These are phyloP conservation scores for Moxostoma hubbsi DNA, from an alignment of 2,797 vertebrate species.

Conservation along the genomic window DNA sequence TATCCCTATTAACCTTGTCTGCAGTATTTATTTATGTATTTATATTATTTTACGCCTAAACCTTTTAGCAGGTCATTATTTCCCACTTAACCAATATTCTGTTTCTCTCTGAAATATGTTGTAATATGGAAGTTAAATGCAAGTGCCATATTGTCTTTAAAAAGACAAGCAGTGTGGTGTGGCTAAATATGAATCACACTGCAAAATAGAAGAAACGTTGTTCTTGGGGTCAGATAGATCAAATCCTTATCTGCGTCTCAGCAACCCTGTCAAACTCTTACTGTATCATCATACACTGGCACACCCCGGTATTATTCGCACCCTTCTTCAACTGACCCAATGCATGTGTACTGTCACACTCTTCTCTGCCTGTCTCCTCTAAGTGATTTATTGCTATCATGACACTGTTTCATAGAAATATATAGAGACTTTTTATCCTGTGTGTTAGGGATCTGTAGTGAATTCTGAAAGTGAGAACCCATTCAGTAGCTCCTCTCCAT, in stretches of 20 bases:
- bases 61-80: too few species aligned
- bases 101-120: background rate
- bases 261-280: conserved; percentile 53
- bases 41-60: too few species aligned
- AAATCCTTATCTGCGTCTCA: conserved; percentile 60
- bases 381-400: conserved; percentile 56
- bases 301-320: conserved; percentile 44
- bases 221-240: conserved; percentile 60
- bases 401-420: conserved; percentile 49
- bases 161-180: conserved; percentile 1
- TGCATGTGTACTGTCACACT: conserved; percentile 39
- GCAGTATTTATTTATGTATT: too few species aligned
- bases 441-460: conserved; percentile 32
- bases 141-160: conserved; percentile 24
- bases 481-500: conserved; percentile 4
- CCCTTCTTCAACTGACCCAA: conserved; percentile 46
- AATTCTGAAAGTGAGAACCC: conserved; percentile 40
- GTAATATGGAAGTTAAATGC: background rate
- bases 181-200: conserved; percentile 52
- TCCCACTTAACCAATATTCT: too few species aligned
- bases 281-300: conserved; percentile 45
- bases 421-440: conserved; percentile 41
- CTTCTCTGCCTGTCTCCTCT: conserved; percentile 16
- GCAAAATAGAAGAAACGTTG: conserved; percentile 47
- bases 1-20: too few species aligned